Evolutionary conservation across 2,888 invertebrate genomes (phyloP).

Genomic region (Ecliptopera silaceata): DNA sequence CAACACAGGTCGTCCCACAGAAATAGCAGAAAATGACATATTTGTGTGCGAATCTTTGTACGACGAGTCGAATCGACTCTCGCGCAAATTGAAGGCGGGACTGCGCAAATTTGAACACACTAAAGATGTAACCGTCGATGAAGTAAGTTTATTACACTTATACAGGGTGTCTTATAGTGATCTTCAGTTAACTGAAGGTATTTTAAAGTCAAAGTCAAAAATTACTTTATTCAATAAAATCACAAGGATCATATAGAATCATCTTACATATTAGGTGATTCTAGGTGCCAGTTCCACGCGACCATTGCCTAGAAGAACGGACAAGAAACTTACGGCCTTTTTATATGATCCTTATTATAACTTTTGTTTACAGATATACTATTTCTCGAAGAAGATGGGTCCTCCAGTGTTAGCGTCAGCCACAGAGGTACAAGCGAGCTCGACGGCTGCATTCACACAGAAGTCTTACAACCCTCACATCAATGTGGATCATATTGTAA

Average conservation of each 20-base stretch:
- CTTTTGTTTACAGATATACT: conserved; percentile 64
- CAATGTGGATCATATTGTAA: conserved; percentile 64
- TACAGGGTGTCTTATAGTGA: too few species aligned
- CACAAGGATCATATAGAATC: too few species aligned
- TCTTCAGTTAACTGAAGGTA: too few species aligned
- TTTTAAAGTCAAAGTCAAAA: too few species aligned
- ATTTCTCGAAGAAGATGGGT: conserved; percentile 69
- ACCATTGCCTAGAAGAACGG: too few species aligned
- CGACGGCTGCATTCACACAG: conserved; percentile 62
- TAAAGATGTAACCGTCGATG: conserved; percentile 95
- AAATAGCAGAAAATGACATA: conserved; percentile 95
- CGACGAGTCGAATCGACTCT: conserved; percentile 92
- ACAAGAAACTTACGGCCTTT: too few species aligned
- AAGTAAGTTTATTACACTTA: conserved; percentile 64
- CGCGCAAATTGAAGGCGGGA: conserved; percentile 87
- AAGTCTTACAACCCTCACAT: conserved; percentile 62
- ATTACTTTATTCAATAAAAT: too few species aligned
- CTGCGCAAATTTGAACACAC: conserved; percentile 92
- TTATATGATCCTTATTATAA: too few species aligned
- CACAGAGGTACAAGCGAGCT: conserved; percentile 59
- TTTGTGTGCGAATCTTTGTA: conserved; percentile 96
- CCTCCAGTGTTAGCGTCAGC: conserved; percentile 71
- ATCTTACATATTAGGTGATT: too few species aligned
- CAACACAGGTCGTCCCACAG: conserved; percentile 92
- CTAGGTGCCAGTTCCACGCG: too few species aligned